Evolutionary conservation across 2,113 vertebrate genomes (phyloP).

Genomic region (Lynx canadensis): DNA sequence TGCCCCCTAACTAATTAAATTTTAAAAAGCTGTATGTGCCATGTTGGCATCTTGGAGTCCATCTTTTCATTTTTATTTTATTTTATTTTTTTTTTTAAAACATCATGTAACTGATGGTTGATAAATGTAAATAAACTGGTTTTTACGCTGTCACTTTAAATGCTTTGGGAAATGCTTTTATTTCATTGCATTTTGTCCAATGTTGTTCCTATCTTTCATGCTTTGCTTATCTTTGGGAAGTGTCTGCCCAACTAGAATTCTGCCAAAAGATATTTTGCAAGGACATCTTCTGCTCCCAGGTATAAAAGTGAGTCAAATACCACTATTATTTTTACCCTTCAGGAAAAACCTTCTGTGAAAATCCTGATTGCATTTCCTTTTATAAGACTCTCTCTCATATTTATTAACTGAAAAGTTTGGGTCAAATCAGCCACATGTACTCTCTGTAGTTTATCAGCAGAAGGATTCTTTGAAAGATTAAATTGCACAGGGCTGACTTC

Average conservation of each 20-base stretch:
- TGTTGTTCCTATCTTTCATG: background rate
- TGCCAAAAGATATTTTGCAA: constrained; percentile 73
- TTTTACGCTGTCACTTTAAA: background rate
- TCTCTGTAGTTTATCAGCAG: constrained; percentile 76
- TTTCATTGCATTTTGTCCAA: background rate
- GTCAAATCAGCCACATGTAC: constrained; percentile 67
- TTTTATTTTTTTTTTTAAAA: too few relatives aligned
- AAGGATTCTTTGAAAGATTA: constrained; percentile 55
- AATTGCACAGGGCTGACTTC: constrained; percentile 65
- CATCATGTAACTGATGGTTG: background rate
- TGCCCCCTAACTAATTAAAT: background rate
- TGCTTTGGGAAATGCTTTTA: background rate
- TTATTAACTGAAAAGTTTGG: constrained; percentile 68
- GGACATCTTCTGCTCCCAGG: constrained; percentile 73
- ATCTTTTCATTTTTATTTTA: constrained; percentile 8
- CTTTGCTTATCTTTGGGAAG: constrained; percentile 68
- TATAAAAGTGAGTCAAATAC: constrained; percentile 71
- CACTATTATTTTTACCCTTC: constrained; percentile 72
- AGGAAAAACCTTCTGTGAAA: constrained; percentile 80
- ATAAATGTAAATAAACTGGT: background rate
- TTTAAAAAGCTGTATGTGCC: background rate
- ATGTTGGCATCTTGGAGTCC: background rate
- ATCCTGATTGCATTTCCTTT: constrained; percentile 64
- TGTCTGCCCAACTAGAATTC: constrained; percentile 17
- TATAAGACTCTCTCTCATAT: constrained; percentile 43